These are phyloP conservation scores for Uria lomvia DNA, from an alignment of 2,113 vertebrate genomes.

Conservation along the genomic window DNA sequence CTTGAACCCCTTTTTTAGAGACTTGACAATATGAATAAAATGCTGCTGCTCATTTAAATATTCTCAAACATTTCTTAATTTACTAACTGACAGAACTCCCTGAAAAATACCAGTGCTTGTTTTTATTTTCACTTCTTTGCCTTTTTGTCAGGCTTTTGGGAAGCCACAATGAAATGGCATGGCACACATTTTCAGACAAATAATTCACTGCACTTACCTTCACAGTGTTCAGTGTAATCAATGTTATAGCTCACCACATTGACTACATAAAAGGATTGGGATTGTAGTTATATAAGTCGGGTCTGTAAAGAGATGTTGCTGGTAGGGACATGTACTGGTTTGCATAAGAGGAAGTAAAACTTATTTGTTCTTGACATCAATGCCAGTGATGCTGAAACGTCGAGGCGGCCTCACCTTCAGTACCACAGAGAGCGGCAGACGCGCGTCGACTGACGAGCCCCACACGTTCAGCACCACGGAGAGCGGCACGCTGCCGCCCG, in stretches of 20 bases:
- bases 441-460: accelerated
- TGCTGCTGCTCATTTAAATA: not conserved
- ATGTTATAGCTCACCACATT: accelerated
- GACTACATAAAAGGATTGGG: not conserved
- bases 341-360: not conserved
- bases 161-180: not conserved
- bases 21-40: not conserved
- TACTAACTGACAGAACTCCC: not conserved
- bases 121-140: not conserved
- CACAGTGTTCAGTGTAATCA: not conserved
- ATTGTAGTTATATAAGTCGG: not conserved
- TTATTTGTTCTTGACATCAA: not conserved
- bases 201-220: not conserved
- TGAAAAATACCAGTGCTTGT: not conserved
- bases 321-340: not conserved
- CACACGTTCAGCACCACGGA: not conserved
- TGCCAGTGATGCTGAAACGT: accelerated
- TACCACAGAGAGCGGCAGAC: not conserved
- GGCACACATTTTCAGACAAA: not conserved
- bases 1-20: not conserved
- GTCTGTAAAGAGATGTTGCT: not conserved
- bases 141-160: not conserved
- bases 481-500: accelerated
- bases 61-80: not conserved
- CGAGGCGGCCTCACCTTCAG: accelerated